These are phyloP conservation scores for Eueides isabella DNA, from an alignment of 1,140 invertebrate species.

Conservation along the genomic window DNA sequence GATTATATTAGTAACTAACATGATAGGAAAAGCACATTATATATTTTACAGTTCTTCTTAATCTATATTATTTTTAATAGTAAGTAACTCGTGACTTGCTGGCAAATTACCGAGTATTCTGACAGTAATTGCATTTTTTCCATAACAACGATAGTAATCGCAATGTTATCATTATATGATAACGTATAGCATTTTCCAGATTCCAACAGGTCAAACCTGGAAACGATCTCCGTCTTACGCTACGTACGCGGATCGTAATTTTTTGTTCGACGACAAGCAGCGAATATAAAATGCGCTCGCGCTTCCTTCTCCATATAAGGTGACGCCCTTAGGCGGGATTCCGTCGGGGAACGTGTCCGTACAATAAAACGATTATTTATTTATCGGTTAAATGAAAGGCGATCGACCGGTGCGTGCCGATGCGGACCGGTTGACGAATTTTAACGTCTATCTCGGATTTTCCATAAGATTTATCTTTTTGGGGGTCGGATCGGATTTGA, in stretches of 20 bases:
- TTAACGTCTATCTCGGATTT: slow-evolving; percentile 9
- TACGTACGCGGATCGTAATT: slow-evolving; percentile 58
- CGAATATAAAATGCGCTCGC: slow-evolving; percentile 57
- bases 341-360: slow-evolving; percentile 62
- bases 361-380: slow-evolving; percentile 66
- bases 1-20: no score
- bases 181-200: background rate
- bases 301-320: slow-evolving; percentile 70
- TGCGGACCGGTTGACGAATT: slow-evolving; percentile 35
- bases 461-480: background rate
- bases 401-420: slow-evolving; percentile 50
- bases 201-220: slow-evolving; percentile 26
- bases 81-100: no score
- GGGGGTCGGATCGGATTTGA: background rate
- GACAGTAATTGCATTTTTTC: background rate
- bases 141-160: background rate
- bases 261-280: slow-evolving; percentile 52
- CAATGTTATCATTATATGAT: slow-evolving; percentile 7
- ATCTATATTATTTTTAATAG: no score
- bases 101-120: background rate
- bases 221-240: slow-evolving; percentile 44
- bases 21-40: no score
- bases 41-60: no score
- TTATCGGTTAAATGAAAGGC: slow-evolving; percentile 63
- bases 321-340: slow-evolving; percentile 68